These are phyloP conservation scores for Trichomycterus rosablanca DNA, from an alignment of 2,113 vertebrate genomes.

Conservation along the genomic window DNA sequence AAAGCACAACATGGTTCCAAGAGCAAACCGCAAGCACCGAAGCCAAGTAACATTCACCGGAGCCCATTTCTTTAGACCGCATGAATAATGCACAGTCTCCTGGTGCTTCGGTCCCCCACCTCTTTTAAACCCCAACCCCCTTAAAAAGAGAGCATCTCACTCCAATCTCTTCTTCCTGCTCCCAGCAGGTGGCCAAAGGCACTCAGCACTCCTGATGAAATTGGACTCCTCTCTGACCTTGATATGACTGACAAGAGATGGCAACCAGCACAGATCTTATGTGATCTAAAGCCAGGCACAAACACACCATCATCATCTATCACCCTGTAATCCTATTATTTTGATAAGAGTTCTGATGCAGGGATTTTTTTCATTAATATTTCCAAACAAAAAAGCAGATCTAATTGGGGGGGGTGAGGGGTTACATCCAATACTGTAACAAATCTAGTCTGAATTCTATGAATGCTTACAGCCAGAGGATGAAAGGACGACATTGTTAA, in stretches of 20 bases:
- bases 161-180: not conserved
- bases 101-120: slow-evolving; percentile 6
- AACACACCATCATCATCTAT: too few relatives aligned
- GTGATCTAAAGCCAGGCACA: slow-evolving; percentile 8
- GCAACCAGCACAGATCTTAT: slow-evolving; percentile 26
- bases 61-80: slow-evolving; percentile 1
- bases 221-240: slow-evolving; percentile 21
- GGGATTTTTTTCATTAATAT: too few relatives aligned
- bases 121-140: slow-evolving; percentile 7
- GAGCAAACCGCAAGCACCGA: not conserved
- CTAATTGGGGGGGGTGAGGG: too few relatives aligned
- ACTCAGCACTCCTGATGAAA: slow-evolving; percentile 34
- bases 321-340: too few relatives aligned
- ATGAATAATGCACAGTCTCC: slow-evolving; percentile 27
- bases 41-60: not conserved
- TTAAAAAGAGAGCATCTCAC: slow-evolving; percentile 13
- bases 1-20: not conserved
- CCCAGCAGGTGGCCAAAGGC: slow-evolving; percentile 9
- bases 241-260: slow-evolving; percentile 23
- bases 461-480: too few relatives aligned
- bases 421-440: too few relatives aligned
- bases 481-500: too few relatives aligned
- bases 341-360: too few relatives aligned
- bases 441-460: too few relatives aligned
- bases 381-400: too few relatives aligned